Conservation (phyloP, 2,113 vertebrate species). For the Rhinolophus sinicus region DNA sequence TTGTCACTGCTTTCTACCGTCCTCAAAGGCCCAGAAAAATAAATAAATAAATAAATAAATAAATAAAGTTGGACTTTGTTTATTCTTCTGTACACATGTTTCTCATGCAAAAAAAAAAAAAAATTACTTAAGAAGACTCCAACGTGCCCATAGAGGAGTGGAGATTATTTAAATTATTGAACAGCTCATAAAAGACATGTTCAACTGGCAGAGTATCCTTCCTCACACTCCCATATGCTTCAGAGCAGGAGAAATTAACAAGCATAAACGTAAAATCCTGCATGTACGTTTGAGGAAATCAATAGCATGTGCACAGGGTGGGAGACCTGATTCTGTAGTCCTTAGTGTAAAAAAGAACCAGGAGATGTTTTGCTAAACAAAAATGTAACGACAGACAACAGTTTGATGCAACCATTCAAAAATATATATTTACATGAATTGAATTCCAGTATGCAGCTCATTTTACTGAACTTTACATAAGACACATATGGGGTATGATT, state of each 20-base stretch:
- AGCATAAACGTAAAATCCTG: slow-evolving; percentile 3
- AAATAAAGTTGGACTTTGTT: neutral
- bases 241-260: slow-evolving; percentile 22
- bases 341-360: neutral
- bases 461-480: neutral
- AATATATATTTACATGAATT: neutral
- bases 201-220: neutral
- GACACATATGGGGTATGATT: neutral
- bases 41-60: too few relatives aligned
- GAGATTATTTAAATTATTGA: neutral
- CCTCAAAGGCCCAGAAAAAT: neutral
- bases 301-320: neutral
- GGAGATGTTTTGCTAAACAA: slow-evolving; percentile 4
- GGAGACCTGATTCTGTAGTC: neutral
- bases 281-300: slow-evolving; percentile 21
- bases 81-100: neutral
- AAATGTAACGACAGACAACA: neutral
- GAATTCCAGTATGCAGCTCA: neutral
- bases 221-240: neutral
- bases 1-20: neutral
- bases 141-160: neutral
- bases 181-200: slow-evolving; percentile 36
- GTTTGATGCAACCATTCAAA: neutral
- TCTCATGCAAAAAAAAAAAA: slow-evolving; percentile 31
- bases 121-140: neutral